Percentiles rank a stretch among this genome's conserved stretches.
phyloP scores from a whole-genome alignment of 1,140 invertebrate species.

The Matsumurasca onukii region DNA sequence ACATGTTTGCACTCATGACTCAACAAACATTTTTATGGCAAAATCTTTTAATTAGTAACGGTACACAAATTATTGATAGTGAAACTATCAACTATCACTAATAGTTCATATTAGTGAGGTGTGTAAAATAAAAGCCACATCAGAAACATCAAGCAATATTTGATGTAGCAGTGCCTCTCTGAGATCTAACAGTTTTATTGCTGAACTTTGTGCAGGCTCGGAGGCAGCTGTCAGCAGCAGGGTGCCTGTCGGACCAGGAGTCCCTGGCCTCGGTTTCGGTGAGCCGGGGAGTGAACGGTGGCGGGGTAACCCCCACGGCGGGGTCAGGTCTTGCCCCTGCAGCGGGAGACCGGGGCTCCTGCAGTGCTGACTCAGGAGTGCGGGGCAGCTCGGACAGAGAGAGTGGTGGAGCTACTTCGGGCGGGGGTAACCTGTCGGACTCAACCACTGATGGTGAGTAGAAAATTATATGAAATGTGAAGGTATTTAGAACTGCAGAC shows the following conservation, averaged over 20 bases:
- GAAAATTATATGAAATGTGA: no score
- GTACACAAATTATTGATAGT: no score
- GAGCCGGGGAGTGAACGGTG: slow-evolving; percentile 43
- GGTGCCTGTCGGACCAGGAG: slow-evolving; percentile 73
- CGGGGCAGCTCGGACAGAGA: slow-evolving; percentile 79
- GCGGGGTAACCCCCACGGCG: slow-evolving; percentile 49
- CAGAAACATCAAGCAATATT: no score
- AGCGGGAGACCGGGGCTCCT: slow-evolving; percentile 76
- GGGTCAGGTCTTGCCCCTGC: slow-evolving; percentile 45
- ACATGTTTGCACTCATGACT: no score
- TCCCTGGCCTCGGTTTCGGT: slow-evolving; percentile 61
- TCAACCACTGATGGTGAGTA: slow-evolving; percentile 70
- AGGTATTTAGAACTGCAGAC: no score
- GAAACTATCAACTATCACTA: no score
- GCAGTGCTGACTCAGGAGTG: slow-evolving; percentile 84
- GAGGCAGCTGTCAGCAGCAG: slow-evolving; percentile 65
- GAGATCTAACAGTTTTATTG: no score
- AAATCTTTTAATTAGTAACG: no score
- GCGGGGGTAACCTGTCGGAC: slow-evolving; percentile 73
- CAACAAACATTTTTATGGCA: no score
- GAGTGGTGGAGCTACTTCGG: slow-evolving; percentile 68
- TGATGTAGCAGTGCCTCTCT: no score
- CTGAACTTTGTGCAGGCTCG: slow-evolving; percentile 67
- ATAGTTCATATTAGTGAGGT: no score
- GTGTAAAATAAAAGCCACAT: no score